A percentile compares a stretch with the other conserved stretches of the same genome.
Conservation (phyloP, 64 coral and sea anemone genomes). For the Montipora foliosa region DNA sequence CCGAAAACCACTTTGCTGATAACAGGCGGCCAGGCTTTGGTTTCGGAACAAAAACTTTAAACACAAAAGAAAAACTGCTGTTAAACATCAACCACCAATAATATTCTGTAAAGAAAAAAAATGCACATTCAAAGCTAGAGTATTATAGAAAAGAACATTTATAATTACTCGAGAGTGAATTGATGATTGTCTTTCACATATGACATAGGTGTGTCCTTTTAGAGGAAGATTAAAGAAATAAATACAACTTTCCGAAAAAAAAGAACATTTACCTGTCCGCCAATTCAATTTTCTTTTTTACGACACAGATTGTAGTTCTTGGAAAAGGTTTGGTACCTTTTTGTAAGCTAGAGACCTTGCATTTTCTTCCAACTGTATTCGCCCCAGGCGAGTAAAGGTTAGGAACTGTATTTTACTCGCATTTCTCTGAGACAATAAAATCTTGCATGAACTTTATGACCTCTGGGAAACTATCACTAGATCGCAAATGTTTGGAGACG, state of each 20-base stretch:
- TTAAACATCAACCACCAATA: not conserved
- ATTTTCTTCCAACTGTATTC: not conserved
- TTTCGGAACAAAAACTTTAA: not conserved
- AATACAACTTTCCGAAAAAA: not conserved
- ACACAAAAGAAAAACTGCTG: not conserved
- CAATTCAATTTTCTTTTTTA: not conserved
- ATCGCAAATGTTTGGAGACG: slow-evolving; percentile 22
- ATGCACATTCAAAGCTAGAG: not conserved
- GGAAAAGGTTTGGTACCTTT: slow-evolving; percentile 1
- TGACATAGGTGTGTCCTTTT: not conserved
- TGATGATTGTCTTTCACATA: not conserved
- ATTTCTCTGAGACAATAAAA: not conserved
- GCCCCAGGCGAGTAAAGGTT: not conserved
- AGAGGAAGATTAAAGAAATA: not conserved
- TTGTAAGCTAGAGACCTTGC: not conserved
- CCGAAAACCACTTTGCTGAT: not conserved
- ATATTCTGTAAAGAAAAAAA: not conserved
- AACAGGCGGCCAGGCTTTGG: not conserved
- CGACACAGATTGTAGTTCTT: not conserved
- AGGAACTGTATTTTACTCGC: not conserved
- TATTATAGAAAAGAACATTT: not conserved
- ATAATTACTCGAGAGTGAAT: not conserved
- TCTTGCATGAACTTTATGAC: not conserved
- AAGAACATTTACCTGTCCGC: not conserved
- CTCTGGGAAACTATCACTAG: slow-evolving; percentile 24